These are phyloP conservation scores for Corvus hawaiiensis DNA, from an alignment of 2,113 vertebrate genomes.

Conservation along the genomic window DNA sequence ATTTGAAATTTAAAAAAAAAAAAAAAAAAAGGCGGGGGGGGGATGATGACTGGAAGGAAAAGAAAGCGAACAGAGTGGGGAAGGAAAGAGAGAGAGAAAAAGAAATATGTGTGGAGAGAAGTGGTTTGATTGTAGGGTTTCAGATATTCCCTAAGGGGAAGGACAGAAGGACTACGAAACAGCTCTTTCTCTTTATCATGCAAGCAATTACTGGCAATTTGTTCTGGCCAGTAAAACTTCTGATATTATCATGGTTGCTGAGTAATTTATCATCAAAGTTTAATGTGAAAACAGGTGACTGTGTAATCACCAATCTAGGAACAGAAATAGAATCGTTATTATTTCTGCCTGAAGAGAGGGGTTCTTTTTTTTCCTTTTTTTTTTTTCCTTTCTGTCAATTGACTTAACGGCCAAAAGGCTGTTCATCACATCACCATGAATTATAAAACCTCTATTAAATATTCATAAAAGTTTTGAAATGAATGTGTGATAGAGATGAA, in stretches of 20 bases:
- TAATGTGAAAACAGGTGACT: conserved; percentile 86
- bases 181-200: conserved; percentile 74
- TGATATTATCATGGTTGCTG: conserved; percentile 85
- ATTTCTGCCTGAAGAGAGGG: conserved; percentile 79
- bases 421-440: conserved; percentile 81
- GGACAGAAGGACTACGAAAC: conserved; percentile 56
- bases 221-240: conserved; percentile 85
- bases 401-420: conserved; percentile 82
- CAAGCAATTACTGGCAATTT: conserved; percentile 83
- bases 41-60: neutral
- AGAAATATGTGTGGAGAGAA: neutral
- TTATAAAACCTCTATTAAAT: conserved; percentile 85
- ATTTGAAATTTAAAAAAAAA: neutral
- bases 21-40: fast-evolving
- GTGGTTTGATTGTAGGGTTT: conserved; percentile 26
- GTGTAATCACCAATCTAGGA: conserved; percentile 85
- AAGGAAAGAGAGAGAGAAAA: neutral
- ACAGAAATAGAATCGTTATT: conserved; percentile 83
- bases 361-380: neutral
- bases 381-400: conserved; percentile 71
- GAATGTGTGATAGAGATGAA: conserved; percentile 81
- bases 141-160: conserved; percentile 47
- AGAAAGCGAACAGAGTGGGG: neutral
- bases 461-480: conserved; percentile 87
- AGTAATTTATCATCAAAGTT: conserved; percentile 87